Percentiles rank a stretch among this genome's conserved stretches.
Conservation (phyloP, 2,888 invertebrate species). For the Netelia virgata region DNA sequence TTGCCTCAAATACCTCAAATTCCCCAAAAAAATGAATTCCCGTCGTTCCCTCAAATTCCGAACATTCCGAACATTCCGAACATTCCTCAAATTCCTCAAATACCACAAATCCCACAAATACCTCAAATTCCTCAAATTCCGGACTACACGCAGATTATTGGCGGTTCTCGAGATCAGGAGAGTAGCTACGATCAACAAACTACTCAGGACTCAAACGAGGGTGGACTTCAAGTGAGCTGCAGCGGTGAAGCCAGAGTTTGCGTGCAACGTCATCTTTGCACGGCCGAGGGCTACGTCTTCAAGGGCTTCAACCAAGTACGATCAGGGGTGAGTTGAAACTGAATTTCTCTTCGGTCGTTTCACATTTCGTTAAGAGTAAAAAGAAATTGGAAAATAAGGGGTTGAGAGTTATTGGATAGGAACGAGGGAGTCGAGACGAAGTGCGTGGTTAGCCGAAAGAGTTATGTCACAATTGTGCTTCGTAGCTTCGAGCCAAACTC, state of each 20-base stretch:
- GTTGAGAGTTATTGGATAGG: background rate
- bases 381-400: background rate
- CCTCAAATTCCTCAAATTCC: slow-evolving; percentile 19
- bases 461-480: slow-evolving; percentile 19
- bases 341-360: slow-evolving; percentile 29
- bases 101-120: background rate
- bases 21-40: slow-evolving; percentile 28
- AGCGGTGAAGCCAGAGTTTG: slow-evolving; percentile 87
- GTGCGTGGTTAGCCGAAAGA: background rate
- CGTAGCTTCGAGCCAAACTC: background rate
- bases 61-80: slow-evolving; percentile 24
- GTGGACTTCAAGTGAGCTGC: slow-evolving; percentile 86
- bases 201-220: slow-evolving; percentile 72
- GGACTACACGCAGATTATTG: background rate
- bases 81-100: slow-evolving; percentile 16
- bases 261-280: slow-evolving; percentile 87
- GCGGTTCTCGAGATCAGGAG: slow-evolving; percentile 17
- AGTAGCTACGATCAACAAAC: background rate
- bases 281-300: slow-evolving; percentile 86
- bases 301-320: slow-evolving; percentile 86
- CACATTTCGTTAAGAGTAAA: slow-evolving; percentile 6
- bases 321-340: slow-evolving; percentile 85
- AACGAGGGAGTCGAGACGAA: background rate
- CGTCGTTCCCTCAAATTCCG: slow-evolving; percentile 7
- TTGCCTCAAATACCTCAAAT: slow-evolving; percentile 22